A percentile compares a stretch with the other conserved stretches of the same genome.
These are phyloP conservation scores for Bombyx mandarina DNA, from an alignment of 1,140 invertebrate genomes.

Conservation along the genomic window DNA sequence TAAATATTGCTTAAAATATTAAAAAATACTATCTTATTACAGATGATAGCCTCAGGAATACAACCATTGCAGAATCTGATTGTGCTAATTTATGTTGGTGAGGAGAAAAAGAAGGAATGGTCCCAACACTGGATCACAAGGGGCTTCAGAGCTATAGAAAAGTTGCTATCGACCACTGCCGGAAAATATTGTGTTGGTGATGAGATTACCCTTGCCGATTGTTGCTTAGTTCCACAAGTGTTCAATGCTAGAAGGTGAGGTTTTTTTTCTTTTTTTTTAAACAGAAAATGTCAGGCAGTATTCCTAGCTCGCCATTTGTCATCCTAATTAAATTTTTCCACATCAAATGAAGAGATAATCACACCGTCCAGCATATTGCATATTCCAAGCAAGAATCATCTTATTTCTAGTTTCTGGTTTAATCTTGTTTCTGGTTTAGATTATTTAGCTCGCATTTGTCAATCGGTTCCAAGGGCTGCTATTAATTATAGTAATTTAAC, in stretches of 20 bases:
- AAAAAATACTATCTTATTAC: constrained; percentile 49
- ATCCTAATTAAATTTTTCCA: too few relatives aligned
- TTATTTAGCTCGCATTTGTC: too few relatives aligned
- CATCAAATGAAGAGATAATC: too few relatives aligned
- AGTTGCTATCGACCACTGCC: constrained; percentile 83
- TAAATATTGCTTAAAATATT: too few relatives aligned
- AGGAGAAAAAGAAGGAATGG: constrained; percentile 92
- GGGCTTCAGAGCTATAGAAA: constrained; percentile 92
- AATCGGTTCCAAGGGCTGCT: too few relatives aligned
- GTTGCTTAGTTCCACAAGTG: constrained; percentile 95
- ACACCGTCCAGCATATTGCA: too few relatives aligned
- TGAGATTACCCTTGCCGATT: constrained; percentile 93
- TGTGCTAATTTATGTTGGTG: constrained; percentile 87
- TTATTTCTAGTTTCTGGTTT: too few relatives aligned
- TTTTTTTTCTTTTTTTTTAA: not conserved
- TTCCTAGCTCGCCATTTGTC: too few relatives aligned
- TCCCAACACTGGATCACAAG: constrained; percentile 92
- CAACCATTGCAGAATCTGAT: constrained; percentile 96
- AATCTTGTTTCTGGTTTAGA: too few relatives aligned
- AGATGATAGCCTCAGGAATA: constrained; percentile 92
- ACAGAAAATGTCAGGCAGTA: too few relatives aligned
- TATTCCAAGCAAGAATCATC: too few relatives aligned
- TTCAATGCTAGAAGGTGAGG: constrained; percentile 86
- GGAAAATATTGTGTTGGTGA: constrained; percentile 97
- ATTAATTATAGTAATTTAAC: too few relatives aligned